Conservation (phyloP, 2,888 invertebrate species). For the Pandemis corylana region DNA sequence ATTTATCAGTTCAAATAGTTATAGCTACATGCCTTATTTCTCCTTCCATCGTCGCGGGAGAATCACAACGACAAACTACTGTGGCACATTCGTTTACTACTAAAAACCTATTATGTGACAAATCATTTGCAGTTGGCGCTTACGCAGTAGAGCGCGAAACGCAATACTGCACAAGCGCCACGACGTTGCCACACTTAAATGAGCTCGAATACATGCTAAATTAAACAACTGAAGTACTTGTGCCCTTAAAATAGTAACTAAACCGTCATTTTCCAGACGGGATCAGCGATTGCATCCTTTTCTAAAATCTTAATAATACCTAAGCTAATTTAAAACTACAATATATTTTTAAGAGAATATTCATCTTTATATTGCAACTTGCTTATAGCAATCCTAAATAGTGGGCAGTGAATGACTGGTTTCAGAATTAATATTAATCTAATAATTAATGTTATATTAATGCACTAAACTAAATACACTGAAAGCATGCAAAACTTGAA, state of each 20-base stretch:
- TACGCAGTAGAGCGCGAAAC: conserved; percentile 35
- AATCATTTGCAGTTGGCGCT: conserved; percentile 34
- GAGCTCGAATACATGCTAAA: conserved; percentile 54
- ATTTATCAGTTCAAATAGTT: conserved; percentile 77
- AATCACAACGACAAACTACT: conserved; percentile 57
- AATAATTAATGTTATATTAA: conserved; percentile 30
- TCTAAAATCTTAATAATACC: conserved; percentile 4
- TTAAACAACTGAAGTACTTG: conserved; percentile 72
- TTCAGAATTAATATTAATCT: conserved; percentile 50
- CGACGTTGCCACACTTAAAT: conserved; percentile 49
- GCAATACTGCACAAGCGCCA: not conserved
- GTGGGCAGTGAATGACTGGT: conserved; percentile 81
- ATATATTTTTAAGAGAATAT: conserved; percentile 65
- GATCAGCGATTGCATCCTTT: conserved; percentile 18
- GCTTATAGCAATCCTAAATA: conserved; percentile 72
- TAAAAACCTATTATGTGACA: conserved; percentile 46
- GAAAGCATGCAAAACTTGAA: conserved; percentile 17
- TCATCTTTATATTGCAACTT: conserved; percentile 66
- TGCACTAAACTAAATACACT: conserved; percentile 10
- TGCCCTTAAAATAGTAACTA: conserved; percentile 62
- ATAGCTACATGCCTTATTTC: conserved; percentile 54
- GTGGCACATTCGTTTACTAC: conserved; percentile 20
- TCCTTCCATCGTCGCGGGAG: conserved; percentile 44
- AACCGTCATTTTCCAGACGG: conserved; percentile 42
- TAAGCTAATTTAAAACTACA: conserved; percentile 37